Evolutionary conservation across 2,113 vertebrate genomes (phyloP).

Genomic region (Malaclemys terrapin): DNA sequence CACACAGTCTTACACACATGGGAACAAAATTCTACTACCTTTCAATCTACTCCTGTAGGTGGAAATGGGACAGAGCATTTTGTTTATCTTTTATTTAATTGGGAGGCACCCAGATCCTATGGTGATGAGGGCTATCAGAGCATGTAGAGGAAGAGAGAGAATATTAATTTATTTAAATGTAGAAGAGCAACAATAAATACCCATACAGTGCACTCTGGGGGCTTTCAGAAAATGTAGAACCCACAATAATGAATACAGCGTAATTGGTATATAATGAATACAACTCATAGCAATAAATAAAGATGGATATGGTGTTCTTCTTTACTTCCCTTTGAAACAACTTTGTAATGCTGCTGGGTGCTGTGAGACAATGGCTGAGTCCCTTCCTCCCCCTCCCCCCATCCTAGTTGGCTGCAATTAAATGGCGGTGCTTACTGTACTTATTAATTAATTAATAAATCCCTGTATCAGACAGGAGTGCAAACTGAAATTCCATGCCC

Average conservation of each 20-base stretch:
- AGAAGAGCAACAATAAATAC: background rate
- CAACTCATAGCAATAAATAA: background rate
- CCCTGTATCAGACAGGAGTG: background rate
- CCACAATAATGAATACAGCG: background rate
- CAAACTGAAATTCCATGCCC: background rate
- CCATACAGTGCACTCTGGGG: background rate
- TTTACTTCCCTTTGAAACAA: background rate
- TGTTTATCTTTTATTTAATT: background rate
- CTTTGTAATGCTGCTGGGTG: background rate
- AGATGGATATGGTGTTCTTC: background rate
- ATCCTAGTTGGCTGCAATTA: background rate
- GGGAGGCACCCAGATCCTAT: background rate
- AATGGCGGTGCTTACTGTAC: background rate
- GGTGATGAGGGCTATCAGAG: background rate
- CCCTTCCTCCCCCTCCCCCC: background rate
- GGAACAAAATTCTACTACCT: background rate
- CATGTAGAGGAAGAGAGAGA: background rate
- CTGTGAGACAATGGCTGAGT: background rate
- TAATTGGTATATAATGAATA: background rate
- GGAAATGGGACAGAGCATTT: background rate
- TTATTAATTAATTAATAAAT: background rate
- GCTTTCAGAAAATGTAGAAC: background rate
- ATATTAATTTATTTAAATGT: background rate
- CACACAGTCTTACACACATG: background rate
- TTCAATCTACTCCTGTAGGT: background rate